A percentile compares a stretch with the other conserved stretches of the same genome.
phyloP scores from a whole-genome alignment of 2,113 vertebrate genomes.

The Sigmodon hispidus region DNA sequence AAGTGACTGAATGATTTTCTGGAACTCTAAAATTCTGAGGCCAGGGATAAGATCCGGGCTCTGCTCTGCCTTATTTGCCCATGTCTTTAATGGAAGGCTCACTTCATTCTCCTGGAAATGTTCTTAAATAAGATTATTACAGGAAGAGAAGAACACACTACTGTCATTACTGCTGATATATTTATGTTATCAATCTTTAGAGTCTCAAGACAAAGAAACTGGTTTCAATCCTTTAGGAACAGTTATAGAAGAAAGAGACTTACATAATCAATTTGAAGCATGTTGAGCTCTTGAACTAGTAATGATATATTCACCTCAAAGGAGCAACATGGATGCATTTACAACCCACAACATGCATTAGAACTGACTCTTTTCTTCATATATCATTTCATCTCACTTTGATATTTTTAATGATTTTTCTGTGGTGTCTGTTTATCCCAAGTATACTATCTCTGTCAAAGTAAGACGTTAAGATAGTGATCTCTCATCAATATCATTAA shows the following conservation, averaged over 20 bases:
- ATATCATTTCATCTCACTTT: not conserved
- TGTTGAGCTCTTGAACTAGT: not conserved
- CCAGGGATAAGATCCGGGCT: not conserved
- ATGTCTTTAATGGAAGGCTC: not conserved
- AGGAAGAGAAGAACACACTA: conserved; percentile 14
- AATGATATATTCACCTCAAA: not conserved
- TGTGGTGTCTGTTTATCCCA: not conserved
- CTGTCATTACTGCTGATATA: conserved; percentile 21
- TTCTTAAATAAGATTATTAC: conserved; percentile 41
- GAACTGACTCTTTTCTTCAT: not conserved
- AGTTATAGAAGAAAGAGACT: conserved; percentile 33
- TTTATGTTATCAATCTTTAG: conserved; percentile 43
- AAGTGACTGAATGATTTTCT: conserved; percentile 40
- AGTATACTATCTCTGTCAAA: not conserved
- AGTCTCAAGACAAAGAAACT: conserved; percentile 16
- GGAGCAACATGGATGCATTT: not conserved
- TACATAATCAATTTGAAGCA: conserved; percentile 21
- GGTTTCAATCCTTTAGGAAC: conserved; percentile 46
- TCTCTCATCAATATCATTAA: not conserved
- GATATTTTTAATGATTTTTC: conserved; percentile 31
- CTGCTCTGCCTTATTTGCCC: not conserved
- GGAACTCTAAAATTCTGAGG: conserved; percentile 30
- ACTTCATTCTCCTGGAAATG: not conserved
- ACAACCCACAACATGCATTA: not conserved
- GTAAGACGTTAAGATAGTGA: conserved; percentile 14